These are phyloP conservation scores for Dryobates pubescens DNA, from an alignment of 2,797 vertebrate genomes.

Conservation along the genomic window DNA sequence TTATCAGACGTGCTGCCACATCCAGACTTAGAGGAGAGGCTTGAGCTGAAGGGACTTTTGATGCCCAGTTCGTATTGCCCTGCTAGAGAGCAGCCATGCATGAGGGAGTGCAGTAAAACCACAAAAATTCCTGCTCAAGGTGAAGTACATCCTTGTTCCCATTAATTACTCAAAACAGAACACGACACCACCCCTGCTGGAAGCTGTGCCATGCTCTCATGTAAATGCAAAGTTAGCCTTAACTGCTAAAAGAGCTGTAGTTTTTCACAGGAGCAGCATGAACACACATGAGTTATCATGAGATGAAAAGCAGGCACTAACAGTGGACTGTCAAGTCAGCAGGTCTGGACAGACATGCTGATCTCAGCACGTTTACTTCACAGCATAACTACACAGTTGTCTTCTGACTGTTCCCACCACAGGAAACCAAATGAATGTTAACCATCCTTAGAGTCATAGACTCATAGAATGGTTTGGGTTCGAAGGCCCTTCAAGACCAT, in stretches of 20 bases:
- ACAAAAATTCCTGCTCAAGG: neutral
- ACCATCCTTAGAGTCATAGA: neutral
- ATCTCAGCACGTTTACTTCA: neutral
- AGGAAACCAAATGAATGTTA: neutral
- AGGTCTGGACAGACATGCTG: slow-evolving; percentile 23
- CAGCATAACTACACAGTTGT: neutral
- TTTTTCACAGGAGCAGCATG: neutral
- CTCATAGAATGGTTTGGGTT: neutral
- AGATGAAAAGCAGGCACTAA: neutral
- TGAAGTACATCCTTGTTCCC: neutral
- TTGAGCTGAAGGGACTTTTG: neutral
- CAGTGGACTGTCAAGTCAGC: slow-evolving; percentile 21
- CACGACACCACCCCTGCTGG: neutral
- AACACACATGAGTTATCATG: neutral
- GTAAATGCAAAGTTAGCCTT: neutral
- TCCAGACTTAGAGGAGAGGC: neutral
- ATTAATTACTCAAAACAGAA: neutral
- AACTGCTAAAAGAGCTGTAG: neutral
- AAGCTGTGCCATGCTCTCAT: neutral
- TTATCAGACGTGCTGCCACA: neutral
- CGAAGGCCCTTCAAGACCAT: no score
- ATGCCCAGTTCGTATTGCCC: neutral
- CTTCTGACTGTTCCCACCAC: neutral
- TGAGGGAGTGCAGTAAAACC: neutral
- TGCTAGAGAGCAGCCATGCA: neutral